These are phyloP conservation scores for Dolichopus griseipennis DNA, from an alignment of 2,888 invertebrate species.

Conservation along the genomic window DNA sequence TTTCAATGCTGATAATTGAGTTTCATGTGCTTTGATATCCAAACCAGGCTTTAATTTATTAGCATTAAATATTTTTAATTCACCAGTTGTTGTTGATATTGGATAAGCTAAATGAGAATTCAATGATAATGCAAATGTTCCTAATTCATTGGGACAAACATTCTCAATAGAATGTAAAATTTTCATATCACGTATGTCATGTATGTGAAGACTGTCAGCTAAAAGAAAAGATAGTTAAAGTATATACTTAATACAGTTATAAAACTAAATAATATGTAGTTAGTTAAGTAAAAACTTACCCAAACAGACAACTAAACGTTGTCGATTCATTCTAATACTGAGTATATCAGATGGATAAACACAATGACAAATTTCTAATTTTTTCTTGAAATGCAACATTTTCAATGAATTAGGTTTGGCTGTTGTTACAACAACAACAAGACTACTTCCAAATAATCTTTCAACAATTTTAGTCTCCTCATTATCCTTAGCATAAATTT, in stretches of 20 bases:
- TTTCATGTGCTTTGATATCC: conserved; percentile 39
- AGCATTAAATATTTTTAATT: conserved; percentile 40
- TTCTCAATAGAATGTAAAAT: conserved; percentile 40
- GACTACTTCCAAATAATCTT: conserved; percentile 39
- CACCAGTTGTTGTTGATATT: conserved; percentile 33
- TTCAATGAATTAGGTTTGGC: conserved; percentile 40
- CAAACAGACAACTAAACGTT: conserved; percentile 37
- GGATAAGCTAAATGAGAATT: conserved; percentile 42
- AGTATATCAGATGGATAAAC: conserved; percentile 40
- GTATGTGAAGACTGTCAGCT: conserved; percentile 41
- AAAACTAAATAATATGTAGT: no score
- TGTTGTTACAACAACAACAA: conserved; percentile 40
- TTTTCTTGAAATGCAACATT: conserved; percentile 43
- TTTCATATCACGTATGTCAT: conserved; percentile 43
- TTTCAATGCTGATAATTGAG: conserved; percentile 37
- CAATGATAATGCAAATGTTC: conserved; percentile 39
- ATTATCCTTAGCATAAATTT: conserved; percentile 40
- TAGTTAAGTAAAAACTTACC: background rate
- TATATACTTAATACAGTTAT: no score
- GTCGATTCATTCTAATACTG: conserved; percentile 41
- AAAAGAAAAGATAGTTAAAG: background rate
- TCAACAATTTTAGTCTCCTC: conserved; percentile 41
- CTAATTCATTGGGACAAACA: conserved; percentile 37
- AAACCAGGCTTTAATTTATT: conserved; percentile 34
- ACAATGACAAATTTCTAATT: conserved; percentile 42